Evolutionary conservation across 2,113 vertebrate species (phyloP).

Genomic region (Scolopax mira): DNA sequence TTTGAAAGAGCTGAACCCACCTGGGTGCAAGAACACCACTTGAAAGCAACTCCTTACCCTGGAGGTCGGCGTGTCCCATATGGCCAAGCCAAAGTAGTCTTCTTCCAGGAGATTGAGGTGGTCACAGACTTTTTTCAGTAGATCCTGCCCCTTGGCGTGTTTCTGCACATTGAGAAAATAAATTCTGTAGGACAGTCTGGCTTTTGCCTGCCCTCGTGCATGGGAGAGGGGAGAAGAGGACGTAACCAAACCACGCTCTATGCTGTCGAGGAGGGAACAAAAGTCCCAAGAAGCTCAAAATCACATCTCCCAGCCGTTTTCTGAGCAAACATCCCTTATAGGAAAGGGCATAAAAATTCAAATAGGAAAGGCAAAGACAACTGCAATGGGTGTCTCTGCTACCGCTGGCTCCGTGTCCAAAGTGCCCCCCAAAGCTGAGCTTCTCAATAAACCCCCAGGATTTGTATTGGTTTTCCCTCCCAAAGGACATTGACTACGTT

Average conservation of each 20-base stretch:
- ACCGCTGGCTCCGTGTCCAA: too few species aligned
- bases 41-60: constrained; percentile 78
- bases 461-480: too few species aligned
- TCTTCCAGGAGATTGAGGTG: constrained; percentile 97
- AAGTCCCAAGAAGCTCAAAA: background rate
- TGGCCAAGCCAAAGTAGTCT: constrained; percentile 92
- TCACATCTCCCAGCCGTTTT: background rate
- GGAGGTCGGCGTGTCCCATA: constrained; percentile 84
- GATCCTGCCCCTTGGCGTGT: constrained; percentile 93
- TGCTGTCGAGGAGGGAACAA: background rate
- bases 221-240: background rate
- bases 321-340: background rate
- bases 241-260: background rate
- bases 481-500: background rate
- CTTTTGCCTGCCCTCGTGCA: background rate
- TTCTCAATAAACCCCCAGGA: too few species aligned
- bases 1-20: background rate
- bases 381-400: too few species aligned
- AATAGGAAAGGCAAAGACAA: too few species aligned
- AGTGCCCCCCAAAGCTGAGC: too few species aligned
- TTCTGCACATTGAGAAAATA: constrained; percentile 78
- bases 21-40: fast-evolving
- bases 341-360: too few species aligned
- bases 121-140: constrained; percentile 92
- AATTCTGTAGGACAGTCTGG: background rate